A percentile compares a stretch with the other conserved stretches of the same genome.
These are phyloP conservation scores for Patella depressa DNA, from an alignment of 2,888 invertebrate species.

Conservation along the genomic window DNA sequence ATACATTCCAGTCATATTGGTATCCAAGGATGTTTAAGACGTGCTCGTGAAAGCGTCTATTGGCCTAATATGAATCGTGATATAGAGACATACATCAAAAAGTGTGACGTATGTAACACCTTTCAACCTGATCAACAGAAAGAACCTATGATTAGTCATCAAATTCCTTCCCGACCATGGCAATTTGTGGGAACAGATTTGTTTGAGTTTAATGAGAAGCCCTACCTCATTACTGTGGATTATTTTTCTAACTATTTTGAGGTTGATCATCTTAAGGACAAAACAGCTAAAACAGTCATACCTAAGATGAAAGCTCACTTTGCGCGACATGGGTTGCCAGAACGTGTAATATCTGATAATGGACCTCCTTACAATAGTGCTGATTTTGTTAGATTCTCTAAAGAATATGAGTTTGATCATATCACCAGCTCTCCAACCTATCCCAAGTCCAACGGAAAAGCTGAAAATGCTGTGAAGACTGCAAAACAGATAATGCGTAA, in stretches of 20 bases:
- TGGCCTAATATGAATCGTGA: background rate
- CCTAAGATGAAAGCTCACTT: slow-evolving; percentile 31
- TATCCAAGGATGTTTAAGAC: background rate
- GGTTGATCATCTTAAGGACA: slow-evolving; percentile 25
- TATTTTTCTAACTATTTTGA: slow-evolving; percentile 27
- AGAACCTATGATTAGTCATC: no score
- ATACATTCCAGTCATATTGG: slow-evolving; percentile 20
- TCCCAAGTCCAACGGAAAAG: no score
- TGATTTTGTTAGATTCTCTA: background rate
- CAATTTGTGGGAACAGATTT: slow-evolving; percentile 28
- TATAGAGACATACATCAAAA: background rate
- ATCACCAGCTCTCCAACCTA: slow-evolving; percentile 14
- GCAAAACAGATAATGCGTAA: slow-evolving; percentile 3
- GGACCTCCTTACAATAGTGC: slow-evolving; percentile 34
- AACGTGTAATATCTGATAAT: slow-evolving; percentile 20
- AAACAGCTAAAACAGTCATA: slow-evolving; percentile 16
- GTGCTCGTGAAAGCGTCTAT: background rate
- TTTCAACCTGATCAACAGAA: slow-evolving; percentile 25
- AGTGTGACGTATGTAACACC: slow-evolving; percentile 10
- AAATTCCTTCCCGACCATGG: slow-evolving; percentile 29
- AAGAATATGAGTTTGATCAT: slow-evolving; percentile 18
- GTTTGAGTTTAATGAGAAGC: slow-evolving; percentile 15
- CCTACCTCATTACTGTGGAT: slow-evolving; percentile 28
- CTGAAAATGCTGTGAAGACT: no score
- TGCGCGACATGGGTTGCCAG: slow-evolving; percentile 30